Evolutionary conservation across 2,797 vertebrate genomes (phyloP).

Genomic region (Pangasius sanitwongsei): DNA sequence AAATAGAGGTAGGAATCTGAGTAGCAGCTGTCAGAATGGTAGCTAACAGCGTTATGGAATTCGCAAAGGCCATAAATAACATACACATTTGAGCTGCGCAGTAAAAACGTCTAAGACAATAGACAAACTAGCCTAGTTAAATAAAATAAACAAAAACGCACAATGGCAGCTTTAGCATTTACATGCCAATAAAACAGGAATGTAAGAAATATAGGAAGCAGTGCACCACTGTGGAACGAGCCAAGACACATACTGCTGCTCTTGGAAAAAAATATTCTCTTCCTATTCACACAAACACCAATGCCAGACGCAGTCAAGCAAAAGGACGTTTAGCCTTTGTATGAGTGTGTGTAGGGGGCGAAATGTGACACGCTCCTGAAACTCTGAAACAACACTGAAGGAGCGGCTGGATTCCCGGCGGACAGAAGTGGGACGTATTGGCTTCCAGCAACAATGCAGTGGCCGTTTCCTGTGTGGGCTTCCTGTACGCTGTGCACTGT

Average conservation of each 20-base stretch:
- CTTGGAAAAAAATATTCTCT: conserved; percentile 32
- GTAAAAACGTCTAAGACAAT: neutral
- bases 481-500: conserved; percentile 67
- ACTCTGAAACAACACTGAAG: conserved; percentile 51
- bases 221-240: neutral
- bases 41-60: neutral
- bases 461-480: conserved; percentile 71
- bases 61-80: neutral
- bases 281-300: conserved; percentile 30
- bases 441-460: conserved; percentile 68
- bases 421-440: conserved; percentile 60
- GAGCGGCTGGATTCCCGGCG: conserved; percentile 60
- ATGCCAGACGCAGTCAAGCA: conserved; percentile 9
- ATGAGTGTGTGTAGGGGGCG: conserved; percentile 21
- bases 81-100: neutral
- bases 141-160: neutral
- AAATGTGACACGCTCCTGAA: conserved; percentile 59
- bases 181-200: conserved; percentile 26
- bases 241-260: conserved; percentile 15
- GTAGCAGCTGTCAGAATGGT: neutral
- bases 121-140: neutral
- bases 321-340: conserved; percentile 24
- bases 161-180: conserved; percentile 2
- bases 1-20: neutral
- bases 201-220: conserved; percentile 7